These are phyloP conservation scores for Euphysa ruthae DNA, from an alignment of 30 jellyfish, hydroid and myxozoan species.

Conservation along the genomic window DNA sequence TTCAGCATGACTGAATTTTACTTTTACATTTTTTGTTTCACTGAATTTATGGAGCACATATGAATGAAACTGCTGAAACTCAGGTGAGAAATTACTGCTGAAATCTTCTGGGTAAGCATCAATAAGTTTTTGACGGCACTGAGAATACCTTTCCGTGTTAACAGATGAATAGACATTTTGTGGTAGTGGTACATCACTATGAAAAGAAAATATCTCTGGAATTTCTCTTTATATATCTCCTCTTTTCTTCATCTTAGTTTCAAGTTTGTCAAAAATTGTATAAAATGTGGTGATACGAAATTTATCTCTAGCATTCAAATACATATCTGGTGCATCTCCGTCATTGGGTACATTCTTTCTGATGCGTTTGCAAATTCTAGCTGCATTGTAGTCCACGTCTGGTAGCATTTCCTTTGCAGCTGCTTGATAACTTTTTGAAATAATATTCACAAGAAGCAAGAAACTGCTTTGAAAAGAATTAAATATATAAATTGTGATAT, in stretches of 20 bases:
- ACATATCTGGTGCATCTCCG: neutral
- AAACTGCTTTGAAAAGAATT: too few species aligned
- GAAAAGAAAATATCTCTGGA: neutral
- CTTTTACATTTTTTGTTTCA: constrained; percentile 11
- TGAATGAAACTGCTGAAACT: constrained; percentile 8
- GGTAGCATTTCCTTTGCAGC: neutral
- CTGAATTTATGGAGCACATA: constrained; percentile 1
- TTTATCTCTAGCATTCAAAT: neutral
- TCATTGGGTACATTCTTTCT: neutral
- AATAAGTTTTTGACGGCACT: constrained; percentile 13
- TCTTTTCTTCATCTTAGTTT: neutral
- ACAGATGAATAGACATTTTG: too few species aligned
- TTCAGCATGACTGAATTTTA: neutral
- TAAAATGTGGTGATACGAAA: neutral
- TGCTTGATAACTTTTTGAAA: too few species aligned
- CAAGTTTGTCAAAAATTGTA: constrained; percentile 1
- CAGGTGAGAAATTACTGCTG: constrained; percentile 23
- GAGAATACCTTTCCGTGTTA: too few species aligned
- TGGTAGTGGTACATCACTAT: neutral
- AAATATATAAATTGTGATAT: too few species aligned
- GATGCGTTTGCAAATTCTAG: neutral
- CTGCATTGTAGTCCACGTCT: neutral
- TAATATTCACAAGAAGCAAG: too few species aligned
- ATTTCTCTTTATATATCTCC: neutral
- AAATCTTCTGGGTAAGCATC: constrained; percentile 4